These are phyloP conservation scores for Sitodiplosis mosellana DNA, from an alignment of 1,140 invertebrate species.

Conservation along the genomic window DNA sequence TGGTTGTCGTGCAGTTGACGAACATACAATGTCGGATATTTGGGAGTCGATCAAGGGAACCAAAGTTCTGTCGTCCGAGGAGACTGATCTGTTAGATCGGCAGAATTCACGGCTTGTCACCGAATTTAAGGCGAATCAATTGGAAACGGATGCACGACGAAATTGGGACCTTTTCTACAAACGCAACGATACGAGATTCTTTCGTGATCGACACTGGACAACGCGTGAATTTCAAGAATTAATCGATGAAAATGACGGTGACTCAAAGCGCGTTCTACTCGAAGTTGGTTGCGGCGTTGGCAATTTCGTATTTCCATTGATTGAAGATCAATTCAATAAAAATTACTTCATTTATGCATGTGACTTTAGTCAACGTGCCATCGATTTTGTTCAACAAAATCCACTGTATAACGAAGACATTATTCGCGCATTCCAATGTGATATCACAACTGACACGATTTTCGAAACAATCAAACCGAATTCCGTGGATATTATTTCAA, in stretches of 20 bases:
- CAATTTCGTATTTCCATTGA: slow-evolving; percentile 85
- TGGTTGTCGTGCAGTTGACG: too few relatives aligned
- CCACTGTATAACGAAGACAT: slow-evolving; percentile 22
- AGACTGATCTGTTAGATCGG: slow-evolving; percentile 34
- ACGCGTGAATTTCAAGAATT: slow-evolving; percentile 84
- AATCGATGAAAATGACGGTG: slow-evolving; percentile 29
- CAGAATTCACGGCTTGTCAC: slow-evolving; percentile 55
- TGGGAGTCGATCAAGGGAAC: neutral
- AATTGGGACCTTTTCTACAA: slow-evolving; percentile 99
- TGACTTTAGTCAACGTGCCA: slow-evolving; percentile 81
- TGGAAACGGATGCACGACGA: slow-evolving; percentile 74
- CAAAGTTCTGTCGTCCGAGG: slow-evolving; percentile 35
- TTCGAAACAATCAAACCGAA: slow-evolving; percentile 30
- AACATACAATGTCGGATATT: neutral
- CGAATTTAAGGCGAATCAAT: slow-evolving; percentile 56
- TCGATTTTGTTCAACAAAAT: slow-evolving; percentile 67
- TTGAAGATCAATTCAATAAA: slow-evolving; percentile 48
- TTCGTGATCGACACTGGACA: slow-evolving; percentile 96
- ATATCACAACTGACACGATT: slow-evolving; percentile 43
- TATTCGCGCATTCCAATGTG: slow-evolving; percentile 60
- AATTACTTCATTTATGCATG: slow-evolving; percentile 73
- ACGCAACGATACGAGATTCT: slow-evolving; percentile 77
- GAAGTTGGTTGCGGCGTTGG: slow-evolving; percentile 97
- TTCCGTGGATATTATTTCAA: slow-evolving; percentile 65
- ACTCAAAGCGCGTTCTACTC: slow-evolving; percentile 33